Base-by-base conservation (phyloP, 2,888 invertebrate genomes). In the Platycheirus albimanus region DNA sequence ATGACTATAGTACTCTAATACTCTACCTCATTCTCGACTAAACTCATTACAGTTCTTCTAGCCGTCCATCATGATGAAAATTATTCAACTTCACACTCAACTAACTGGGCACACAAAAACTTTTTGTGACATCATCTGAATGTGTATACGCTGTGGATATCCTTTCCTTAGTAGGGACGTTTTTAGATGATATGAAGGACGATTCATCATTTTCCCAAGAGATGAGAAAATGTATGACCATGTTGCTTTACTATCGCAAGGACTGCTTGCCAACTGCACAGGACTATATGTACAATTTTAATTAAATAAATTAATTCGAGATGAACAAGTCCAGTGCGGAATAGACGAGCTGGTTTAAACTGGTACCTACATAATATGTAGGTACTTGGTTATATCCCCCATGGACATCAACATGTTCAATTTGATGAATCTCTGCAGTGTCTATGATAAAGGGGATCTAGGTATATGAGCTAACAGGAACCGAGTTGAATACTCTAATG, bases 271-370 rank as follows among this genome's bases (percentile, higher is more conserved):
- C 13, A 58, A 56, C 10, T 30, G 17, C 17, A 11, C 52, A 30
- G n/a, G 24, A 63, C 77, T 66, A 43, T 47, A 58, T 61, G 77
- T 67, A 61, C 81, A 67, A 41, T 81, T 81, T 81, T 81, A 81
- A 81, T 81, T 81, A 81, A 81, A 77, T 81, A 77, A 81, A 81
- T 81, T 77, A 81, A 81, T 71, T 81, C 77, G 67, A 79, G 47
- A 66, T 66, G 70, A 76, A 47, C 58, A 61, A 63, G 51, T 54
- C 49, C 52, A 61, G 58, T 49, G 43, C 20, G 28, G 47, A 30
- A 43, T 33, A 43, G 56, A 66, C 58, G 36, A 66, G 19, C 17
- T 72, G 66, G 64, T 51, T 58, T 33, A 6, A 54, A 71, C n/a
- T n/a, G n/a, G n/a, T n/a, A n/a, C n/a, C n/a, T n/a, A n/a, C n/a